Base-by-base conservation (phyloP, 2,113 vertebrate genomes). In the Spilogale gracilis region DNA sequence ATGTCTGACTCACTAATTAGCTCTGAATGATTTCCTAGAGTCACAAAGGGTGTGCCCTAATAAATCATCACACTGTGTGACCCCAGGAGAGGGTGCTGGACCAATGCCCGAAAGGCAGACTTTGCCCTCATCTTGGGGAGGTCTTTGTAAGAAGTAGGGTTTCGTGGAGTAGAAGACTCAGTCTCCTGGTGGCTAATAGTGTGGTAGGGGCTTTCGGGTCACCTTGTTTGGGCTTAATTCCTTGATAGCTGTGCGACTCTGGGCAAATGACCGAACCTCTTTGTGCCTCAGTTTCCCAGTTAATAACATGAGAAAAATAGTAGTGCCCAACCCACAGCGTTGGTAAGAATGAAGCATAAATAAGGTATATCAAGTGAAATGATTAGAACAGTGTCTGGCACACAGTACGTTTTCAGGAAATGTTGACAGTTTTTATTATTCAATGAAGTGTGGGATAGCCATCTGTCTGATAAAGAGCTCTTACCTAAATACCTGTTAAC, bases 401-500 rank as follows among this genome's bases (percentile, higher is more conserved):
- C 38, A 71, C 9, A 88, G 14, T 87, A 91, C 84, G 16, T 88
- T 93, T 91, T 96, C 83, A 94, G 63, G 58, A 95, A 96, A n/a
- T 97, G 52, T 94, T 80, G 83, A 71, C 85, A 76, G 9, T 85
- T 94, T 60, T 81, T 89, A 82, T 79, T 94, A 78, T 92, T 96
- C 85, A 81, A 0, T 6, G 61, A 91, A 76, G 58, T 91, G 32
- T 30, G 71, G 32, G 45, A 85, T 95, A 45, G 58, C 45, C 76
- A 67, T 87, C 93, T 94, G 67, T 83, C 85, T 74, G 83, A 87
- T 38, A 63, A 86, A 94, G 86, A 84, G 6, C 17, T 43, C 69
- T 95, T 93, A 95, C 58, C 45, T 80, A 92, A 95, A 86, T 60
- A 76, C 43, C 67, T 88, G 25, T 89, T 92, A 95, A 83, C 50